These are phyloP conservation scores for Formica selysi DNA, from an alignment of 1,140 invertebrate species.

Conservation along the genomic window DNA sequence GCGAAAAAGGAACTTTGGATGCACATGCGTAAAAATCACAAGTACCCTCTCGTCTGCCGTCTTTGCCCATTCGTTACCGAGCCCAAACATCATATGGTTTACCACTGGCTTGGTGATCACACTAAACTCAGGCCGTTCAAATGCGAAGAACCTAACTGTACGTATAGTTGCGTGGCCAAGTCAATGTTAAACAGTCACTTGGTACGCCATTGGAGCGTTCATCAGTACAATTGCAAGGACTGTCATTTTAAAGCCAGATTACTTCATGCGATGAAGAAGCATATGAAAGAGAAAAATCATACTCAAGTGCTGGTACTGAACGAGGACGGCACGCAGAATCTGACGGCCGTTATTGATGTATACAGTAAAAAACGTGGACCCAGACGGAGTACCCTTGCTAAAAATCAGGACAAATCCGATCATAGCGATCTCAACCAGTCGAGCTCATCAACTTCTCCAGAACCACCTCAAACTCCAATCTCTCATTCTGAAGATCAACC, in stretches of 20 bases:
- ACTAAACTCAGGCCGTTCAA: slow-evolving; percentile 98
- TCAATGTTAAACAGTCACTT: slow-evolving; percentile 99
- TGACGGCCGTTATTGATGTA: slow-evolving; percentile 94
- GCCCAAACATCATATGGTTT: slow-evolving; percentile 99
- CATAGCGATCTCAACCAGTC: too few relatives aligned
- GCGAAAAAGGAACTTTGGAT: neutral
- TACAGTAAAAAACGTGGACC: slow-evolving; percentile 95
- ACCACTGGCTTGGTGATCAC: slow-evolving; percentile 97
- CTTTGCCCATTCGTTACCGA: slow-evolving; percentile 89
- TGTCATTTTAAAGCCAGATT: slow-evolving; percentile 99
- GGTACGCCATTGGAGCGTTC: slow-evolving; percentile 97
- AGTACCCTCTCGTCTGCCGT: neutral
- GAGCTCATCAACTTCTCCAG: too few relatives aligned
- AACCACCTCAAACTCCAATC: too few relatives aligned
- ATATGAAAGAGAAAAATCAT: slow-evolving; percentile 94
- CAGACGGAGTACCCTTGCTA: neutral
- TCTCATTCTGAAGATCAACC: too few relatives aligned
- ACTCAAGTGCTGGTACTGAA: slow-evolving; percentile 94
- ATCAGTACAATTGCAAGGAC: slow-evolving; percentile 97
- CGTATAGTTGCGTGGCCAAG: slow-evolving; percentile 98
- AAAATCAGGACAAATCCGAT: too few relatives aligned
- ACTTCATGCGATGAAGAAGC: slow-evolving; percentile 98
- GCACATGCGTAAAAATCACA: slow-evolving; percentile 3
- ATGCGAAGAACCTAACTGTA: slow-evolving; percentile 92
- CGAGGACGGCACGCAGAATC: slow-evolving; percentile 94